Base-by-base conservation (phyloP, 2,888 invertebrate species). In the Subacronicta megacephala region DNA sequence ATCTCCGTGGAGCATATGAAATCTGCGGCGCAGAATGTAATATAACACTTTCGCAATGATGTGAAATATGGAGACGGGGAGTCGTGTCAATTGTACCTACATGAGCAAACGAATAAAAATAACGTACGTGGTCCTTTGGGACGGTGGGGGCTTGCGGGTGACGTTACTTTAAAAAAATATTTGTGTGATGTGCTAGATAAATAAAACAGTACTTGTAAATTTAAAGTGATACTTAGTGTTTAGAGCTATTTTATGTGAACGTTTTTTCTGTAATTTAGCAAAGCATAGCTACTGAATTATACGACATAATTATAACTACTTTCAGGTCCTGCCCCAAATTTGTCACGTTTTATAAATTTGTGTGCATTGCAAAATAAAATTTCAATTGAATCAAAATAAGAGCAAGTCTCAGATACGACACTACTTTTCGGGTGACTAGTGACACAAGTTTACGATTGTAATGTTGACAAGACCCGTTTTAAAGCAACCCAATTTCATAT, bases 1-100 rank as follows among this genome's bases (percentile, higher is more conserved):
- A 85, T 89, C 88, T 87, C 84, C 72, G 72, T 72, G 77, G 78
- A 78, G 78, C 79, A 81, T 77, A 81, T 83, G 80, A 86, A 87
- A 88, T 88, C 89, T 88, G 89, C 79, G 87, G 87, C 80, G 66
- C 64, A 65, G 74, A 75, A 72, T 82, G 90, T 85, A 90, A 91
- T 81, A 69, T 83, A 77, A 90, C 60, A 83, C 83, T 61, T 52
- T 47, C 70, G 15, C 80, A 82, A 60, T 75, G 84, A 87, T 72
- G 53, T 58, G 64, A 63, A 62, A 49, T 42, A 57, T 52, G 52
- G 51, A 75, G 79, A 78, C 40, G 38, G 38, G 20, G 41, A 42
- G 26, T 12, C 12, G 50, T 58, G 46, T 35, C 36, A 45, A 46
- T 59, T 61, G 13, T 73, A 47, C 66, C 62, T 73, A 62, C 43